phyloP scores from a whole-genome alignment of 2,888 invertebrate species.

The Polylopha cassiicola region DNA sequence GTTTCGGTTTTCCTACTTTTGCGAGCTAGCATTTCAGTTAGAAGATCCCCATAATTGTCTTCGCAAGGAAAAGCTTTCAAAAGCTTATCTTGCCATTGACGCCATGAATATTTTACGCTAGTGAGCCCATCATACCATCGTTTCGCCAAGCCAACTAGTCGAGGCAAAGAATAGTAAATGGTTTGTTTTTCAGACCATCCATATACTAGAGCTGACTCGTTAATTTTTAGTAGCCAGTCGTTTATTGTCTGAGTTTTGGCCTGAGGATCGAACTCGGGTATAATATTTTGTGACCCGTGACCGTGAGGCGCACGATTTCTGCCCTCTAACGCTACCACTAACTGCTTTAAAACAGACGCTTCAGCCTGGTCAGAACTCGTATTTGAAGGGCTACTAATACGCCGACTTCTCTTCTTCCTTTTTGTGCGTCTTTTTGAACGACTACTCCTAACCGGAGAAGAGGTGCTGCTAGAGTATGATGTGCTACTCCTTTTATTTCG shows the following conservation, averaged over 20 bases:
- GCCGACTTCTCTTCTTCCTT: too few relatives aligned
- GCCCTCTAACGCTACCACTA: not conserved
- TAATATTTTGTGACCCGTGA: slow-evolving; percentile 1
- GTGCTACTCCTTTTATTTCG: too few relatives aligned
- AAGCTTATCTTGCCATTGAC: slow-evolving; percentile 23
- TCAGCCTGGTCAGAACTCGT: too few relatives aligned
- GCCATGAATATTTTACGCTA: slow-evolving; percentile 24
- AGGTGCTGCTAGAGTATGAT: too few relatives aligned
- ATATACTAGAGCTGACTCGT: slow-evolving; percentile 3
- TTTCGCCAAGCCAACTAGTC: slow-evolving; percentile 23
- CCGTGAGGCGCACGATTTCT: not conserved
- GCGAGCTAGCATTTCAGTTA: slow-evolving; percentile 24
- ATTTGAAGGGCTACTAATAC: too few relatives aligned
- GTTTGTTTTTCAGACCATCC: slow-evolving; percentile 6
- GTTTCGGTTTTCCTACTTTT: slow-evolving; percentile 20
- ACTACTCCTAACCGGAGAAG: too few relatives aligned
- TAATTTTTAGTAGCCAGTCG: slow-evolving; percentile 4
- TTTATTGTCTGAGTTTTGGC: slow-evolving; percentile 2
- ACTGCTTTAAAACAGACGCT: not conserved
- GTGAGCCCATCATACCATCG: slow-evolving; percentile 25
- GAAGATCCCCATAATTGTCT: slow-evolving; percentile 22
- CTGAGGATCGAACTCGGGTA: slow-evolving; percentile 4
- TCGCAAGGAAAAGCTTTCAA: slow-evolving; percentile 22
- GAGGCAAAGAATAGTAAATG: slow-evolving; percentile 20
- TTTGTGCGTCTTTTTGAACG: too few relatives aligned